Evolutionary conservation across 30 jellyfish, hydroid and myxozoan genomes (phyloP).

Genomic region (Aurelia sp.): DNA sequence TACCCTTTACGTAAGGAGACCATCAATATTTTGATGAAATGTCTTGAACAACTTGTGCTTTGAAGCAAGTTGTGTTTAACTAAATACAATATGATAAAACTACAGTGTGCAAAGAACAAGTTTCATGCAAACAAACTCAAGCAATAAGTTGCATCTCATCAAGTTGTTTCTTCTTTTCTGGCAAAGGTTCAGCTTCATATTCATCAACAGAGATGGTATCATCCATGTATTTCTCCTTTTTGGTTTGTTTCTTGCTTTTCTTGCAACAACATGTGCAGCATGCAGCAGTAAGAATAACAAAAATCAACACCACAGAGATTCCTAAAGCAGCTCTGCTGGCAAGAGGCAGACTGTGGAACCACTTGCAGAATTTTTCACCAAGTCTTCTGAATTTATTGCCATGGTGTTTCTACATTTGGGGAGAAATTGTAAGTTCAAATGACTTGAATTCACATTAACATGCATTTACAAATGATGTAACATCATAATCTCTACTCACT

Average conservation of each 20-base stretch:
- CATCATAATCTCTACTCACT: no score
- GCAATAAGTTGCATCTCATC: conserved; percentile 75
- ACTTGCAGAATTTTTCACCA: conserved; percentile 47
- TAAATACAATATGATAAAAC: no score
- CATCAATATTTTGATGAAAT: no score
- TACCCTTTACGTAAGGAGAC: no score
- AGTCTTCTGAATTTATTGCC: conserved; percentile 26
- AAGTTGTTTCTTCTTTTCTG: conserved; percentile 62
- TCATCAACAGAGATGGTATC: conserved; percentile 44
- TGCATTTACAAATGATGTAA: no score
- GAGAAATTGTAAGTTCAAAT: background rate
- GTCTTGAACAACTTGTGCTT: no score
- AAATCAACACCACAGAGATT: conserved; percentile 33
- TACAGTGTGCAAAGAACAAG: background rate
- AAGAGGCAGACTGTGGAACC: conserved; percentile 75
- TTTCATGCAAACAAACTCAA: background rate
- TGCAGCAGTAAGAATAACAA: conserved; percentile 26
- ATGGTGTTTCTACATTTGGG: background rate
- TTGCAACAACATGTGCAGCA: conserved; percentile 73
- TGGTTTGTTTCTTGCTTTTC: conserved; percentile 7
- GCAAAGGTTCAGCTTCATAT: conserved; percentile 48
- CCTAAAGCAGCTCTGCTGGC: conserved; percentile 75
- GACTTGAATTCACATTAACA: background rate
- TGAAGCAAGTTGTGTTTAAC: no score
- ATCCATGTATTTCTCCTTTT: conserved; percentile 21